Conservation (phyloP, 1,140 invertebrate genomes). For the Nymphalis io region DNA sequence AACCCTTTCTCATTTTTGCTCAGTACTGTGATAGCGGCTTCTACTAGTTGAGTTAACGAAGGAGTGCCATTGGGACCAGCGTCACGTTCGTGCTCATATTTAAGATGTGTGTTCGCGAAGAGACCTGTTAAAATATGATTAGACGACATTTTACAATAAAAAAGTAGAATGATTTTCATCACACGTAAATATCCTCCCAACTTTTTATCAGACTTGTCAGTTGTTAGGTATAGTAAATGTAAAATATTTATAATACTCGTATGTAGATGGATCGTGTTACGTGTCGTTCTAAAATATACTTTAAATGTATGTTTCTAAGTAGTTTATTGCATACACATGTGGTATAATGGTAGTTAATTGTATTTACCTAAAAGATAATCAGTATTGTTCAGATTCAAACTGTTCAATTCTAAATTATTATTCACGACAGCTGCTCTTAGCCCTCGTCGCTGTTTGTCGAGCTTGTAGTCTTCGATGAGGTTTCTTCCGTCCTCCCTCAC, state of each 20-base stretch:
- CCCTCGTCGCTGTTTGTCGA: neutral
- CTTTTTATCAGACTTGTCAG: no score
- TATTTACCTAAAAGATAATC: constrained; percentile 3
- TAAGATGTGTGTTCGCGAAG: constrained; percentile 90
- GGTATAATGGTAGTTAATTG: neutral
- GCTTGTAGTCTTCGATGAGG: neutral
- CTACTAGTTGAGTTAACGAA: constrained; percentile 92
- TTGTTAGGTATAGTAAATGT: no score
- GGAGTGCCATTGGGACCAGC: constrained; percentile 85
- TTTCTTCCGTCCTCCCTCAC: neutral
- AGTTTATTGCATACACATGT: neutral
- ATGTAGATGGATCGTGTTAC: neutral
- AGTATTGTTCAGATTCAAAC: neutral
- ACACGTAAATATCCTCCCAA: no score
- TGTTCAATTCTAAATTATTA: neutral
- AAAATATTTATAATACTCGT: no score
- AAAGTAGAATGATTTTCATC: no score
- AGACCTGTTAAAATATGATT: constrained; percentile 82
- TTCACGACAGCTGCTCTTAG: neutral
- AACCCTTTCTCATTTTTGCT: constrained; percentile 89
- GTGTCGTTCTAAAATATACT: neutral
- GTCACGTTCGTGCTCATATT: constrained; percentile 87
- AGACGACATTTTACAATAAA: no score
- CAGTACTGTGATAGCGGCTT: constrained; percentile 90
- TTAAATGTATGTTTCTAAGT: neutral